phyloP scores from a whole-genome alignment of 2,113 vertebrate genomes.

The Danio rerio region GRCz12tu NC_133195.1:25356001-25356500 shows the following conservation, averaged over 20 bases:
- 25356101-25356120: background rate
- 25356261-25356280: background rate
- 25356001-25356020: background rate
- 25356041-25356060: slow-evolving; percentile 1
- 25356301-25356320: background rate
- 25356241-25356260: background rate
- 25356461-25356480: no score
- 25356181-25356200: background rate
- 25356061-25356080: slow-evolving; percentile 2
- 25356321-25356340: background rate
- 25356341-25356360: background rate
- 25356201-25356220: slow-evolving; percentile 9
- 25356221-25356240: background rate
- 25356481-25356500: no score
- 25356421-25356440: no score
- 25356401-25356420: background rate
- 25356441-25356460: no score
- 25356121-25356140: background rate
- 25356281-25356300: background rate
- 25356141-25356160: background rate
- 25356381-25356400: background rate
- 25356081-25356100: background rate
- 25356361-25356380: background rate
- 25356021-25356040: background rate
- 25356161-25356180: background rate